A percentile compares a stretch with the other conserved stretches of the same genome.
Conservation (phyloP, 2,797 vertebrate genomes). For the Centroberyx gerrardi region DNA sequence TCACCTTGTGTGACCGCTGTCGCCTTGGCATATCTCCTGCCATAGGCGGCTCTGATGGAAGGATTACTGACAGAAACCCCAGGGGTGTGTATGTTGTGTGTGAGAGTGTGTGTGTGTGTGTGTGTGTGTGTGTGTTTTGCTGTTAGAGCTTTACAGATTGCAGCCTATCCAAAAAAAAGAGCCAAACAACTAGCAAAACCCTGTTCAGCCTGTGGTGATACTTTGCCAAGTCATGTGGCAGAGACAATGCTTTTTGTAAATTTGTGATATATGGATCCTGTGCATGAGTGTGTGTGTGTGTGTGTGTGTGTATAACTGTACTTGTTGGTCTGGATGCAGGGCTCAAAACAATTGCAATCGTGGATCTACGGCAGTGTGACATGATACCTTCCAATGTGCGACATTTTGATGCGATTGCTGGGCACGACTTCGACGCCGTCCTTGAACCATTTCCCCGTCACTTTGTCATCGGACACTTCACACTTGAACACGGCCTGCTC, state of each 20-base stretch:
- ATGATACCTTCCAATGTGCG: slow-evolving; percentile 90
- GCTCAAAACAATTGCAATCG: slow-evolving; percentile 6
- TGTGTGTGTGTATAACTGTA: slow-evolving; percentile 1
- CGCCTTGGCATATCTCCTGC: slow-evolving; percentile 52
- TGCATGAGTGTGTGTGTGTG: slow-evolving; percentile 1
- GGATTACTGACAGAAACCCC: slow-evolving; percentile 66
- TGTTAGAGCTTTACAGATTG: slow-evolving; percentile 57
- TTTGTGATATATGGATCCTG: not conserved
- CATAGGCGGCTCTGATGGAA: slow-evolving; percentile 53
- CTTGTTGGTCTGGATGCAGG: not conserved
- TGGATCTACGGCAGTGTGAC: not conserved
- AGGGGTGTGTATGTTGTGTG: slow-evolving; percentile 22
- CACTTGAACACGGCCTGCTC: slow-evolving; percentile 95
- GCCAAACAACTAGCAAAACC: slow-evolving; percentile 59
- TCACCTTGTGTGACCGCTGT: slow-evolving; percentile 74
- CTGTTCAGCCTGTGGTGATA: slow-evolving; percentile 32
- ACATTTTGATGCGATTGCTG: slow-evolving; percentile 89
- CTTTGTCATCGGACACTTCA: slow-evolving; percentile 95
- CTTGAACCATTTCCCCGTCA: slow-evolving; percentile 93
- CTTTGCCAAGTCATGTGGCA: slow-evolving; percentile 45
- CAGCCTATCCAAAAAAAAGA: slow-evolving; percentile 57
- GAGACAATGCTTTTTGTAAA: slow-evolving; percentile 30
- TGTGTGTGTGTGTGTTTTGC: slow-evolving; percentile 38
- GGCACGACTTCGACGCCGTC: slow-evolving; percentile 90
- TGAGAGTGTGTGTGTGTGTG: slow-evolving; percentile 12